Evolutionary conservation across 2,888 invertebrate species (phyloP).

Genomic region (Phengaris arion): DNA sequence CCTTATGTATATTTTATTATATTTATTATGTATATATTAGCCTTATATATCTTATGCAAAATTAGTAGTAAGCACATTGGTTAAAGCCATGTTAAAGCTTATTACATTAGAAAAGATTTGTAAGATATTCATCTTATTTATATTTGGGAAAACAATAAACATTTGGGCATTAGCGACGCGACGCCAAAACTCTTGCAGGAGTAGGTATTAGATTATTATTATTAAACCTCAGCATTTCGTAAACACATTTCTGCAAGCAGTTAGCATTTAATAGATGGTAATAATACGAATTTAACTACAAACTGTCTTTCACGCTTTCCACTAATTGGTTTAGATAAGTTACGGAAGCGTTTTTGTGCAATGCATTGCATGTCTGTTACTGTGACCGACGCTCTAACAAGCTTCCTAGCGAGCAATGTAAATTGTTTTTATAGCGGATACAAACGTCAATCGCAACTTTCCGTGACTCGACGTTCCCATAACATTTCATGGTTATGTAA

Average conservation of each 20-base stretch:
- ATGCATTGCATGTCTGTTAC: conserved; percentile 13
- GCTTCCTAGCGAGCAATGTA: conserved; percentile 22
- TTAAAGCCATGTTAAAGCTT: too few species aligned
- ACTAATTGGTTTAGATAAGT: conserved; percentile 48
- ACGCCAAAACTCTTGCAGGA: too few species aligned
- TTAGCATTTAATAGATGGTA: neutral
- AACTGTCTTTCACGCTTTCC: conserved; percentile 41
- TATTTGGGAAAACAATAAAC: too few species aligned
- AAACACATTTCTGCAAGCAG: neutral
- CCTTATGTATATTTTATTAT: too few species aligned
- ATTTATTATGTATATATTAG: too few species aligned
- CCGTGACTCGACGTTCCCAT: conserved; percentile 3
- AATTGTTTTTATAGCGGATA: conserved; percentile 22
- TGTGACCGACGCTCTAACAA: conserved; percentile 6
- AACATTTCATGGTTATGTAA: conserved; percentile 10
- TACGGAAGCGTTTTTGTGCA: conserved; percentile 47
- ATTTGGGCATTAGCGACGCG: too few species aligned
- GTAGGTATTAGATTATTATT: too few species aligned
- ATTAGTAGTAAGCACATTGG: too few species aligned
- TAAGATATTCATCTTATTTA: too few species aligned
- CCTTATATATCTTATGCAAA: too few species aligned
- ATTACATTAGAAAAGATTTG: too few species aligned
- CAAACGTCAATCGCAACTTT: neutral
- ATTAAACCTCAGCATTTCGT: too few species aligned
- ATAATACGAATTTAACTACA: conserved; percentile 15